A percentile compares a stretch with the other conserved stretches of the same genome.
Evolutionary conservation across 2,888 invertebrate genomes (phyloP).

Genomic region (Orthonevra nobilis): DNA sequence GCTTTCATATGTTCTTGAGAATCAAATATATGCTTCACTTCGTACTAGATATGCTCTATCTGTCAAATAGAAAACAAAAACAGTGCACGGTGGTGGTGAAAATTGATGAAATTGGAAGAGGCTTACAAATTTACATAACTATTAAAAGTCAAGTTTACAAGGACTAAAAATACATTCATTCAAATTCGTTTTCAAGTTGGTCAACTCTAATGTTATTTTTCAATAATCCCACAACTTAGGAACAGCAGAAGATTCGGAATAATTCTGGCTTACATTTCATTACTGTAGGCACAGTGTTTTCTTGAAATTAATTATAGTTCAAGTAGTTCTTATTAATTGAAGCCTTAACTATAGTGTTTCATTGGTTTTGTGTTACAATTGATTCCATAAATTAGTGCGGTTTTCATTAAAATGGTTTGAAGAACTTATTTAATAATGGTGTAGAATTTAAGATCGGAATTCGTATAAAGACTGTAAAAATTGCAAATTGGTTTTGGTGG

Average conservation of each 20-base stretch:
- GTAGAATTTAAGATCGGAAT: too few species aligned
- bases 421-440: too few species aligned
- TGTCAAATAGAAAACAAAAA: constrained; percentile 69
- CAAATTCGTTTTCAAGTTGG: constrained; percentile 1
- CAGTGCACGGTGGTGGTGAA: constrained; percentile 64
- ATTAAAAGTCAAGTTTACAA: constrained; percentile 42
- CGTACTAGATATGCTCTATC: constrained; percentile 36
- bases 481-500: constrained; percentile 39
- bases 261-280: constrained; percentile 10
- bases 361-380: too few species aligned
- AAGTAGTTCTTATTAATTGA: neutral
- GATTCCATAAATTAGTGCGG: too few species aligned
- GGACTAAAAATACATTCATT: constrained; percentile 23
- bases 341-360: too few species aligned
- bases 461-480: neutral
- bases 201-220: constrained; percentile 20
- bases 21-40: too few species aligned
- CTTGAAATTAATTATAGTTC: constrained; percentile 23
- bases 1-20: constrained; percentile 45
- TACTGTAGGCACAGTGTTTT: constrained; percentile 36
- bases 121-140: constrained; percentile 69
- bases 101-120: constrained; percentile 54
- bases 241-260: constrained; percentile 15
- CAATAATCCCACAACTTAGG: neutral
- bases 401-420: too few species aligned